A percentile compares a stretch with the other conserved stretches of the same genome.
These are phyloP conservation scores for Ursus arctos DNA, from an alignment of 2,113 vertebrate genomes.

Conservation along the genomic window DNA sequence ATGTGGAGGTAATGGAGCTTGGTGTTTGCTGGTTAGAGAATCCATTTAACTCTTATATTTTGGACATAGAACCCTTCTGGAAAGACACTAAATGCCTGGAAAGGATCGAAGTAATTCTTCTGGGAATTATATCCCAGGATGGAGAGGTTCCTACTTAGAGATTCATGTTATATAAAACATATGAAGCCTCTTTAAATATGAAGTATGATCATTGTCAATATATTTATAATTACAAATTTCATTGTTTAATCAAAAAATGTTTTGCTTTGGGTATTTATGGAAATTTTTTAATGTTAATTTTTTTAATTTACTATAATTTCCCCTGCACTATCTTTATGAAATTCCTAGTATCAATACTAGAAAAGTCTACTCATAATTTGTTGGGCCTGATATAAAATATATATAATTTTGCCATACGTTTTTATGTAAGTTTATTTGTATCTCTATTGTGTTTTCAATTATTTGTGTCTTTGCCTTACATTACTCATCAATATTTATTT, in stretches of 20 bases:
- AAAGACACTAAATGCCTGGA: background rate
- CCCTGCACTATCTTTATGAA: background rate
- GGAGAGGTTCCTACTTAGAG: background rate
- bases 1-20: background rate
- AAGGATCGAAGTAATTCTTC: background rate
- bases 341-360: background rate
- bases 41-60: background rate
- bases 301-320: background rate
- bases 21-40: background rate
- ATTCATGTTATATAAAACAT: background rate
- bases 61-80: background rate
- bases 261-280: background rate
- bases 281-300: background rate
- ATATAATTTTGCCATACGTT: background rate
- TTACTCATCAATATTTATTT: background rate
- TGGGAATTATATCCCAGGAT: background rate
- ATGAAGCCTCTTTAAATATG: background rate
- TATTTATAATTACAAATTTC: background rate
- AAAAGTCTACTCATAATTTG: background rate
- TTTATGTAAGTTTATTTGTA: background rate
- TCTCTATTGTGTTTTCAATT: background rate
- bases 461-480: background rate
- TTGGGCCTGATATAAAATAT: background rate
- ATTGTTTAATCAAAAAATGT: background rate
- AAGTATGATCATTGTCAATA: background rate